Conservation (phyloP, 92 coral and sea anemone genomes). For the Anthopleura xanthogrammica region DNA sequence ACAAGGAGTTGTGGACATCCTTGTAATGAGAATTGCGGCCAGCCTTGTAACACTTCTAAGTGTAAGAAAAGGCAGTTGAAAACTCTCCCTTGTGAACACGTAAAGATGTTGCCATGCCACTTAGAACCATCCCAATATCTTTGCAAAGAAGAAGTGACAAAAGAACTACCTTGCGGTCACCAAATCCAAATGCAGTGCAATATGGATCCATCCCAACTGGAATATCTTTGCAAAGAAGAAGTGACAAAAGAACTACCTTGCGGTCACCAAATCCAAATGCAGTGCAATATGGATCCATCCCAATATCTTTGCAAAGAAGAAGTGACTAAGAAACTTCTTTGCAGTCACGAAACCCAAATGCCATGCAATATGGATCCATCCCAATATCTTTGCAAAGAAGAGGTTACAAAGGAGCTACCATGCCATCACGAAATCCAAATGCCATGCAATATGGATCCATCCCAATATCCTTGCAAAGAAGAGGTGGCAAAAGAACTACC, state of each 20-base stretch:
- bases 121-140: neutral
- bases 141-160: neutral
- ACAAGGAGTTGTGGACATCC: conserved; percentile 47
- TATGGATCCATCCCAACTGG: conserved; percentile 3
- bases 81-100: conserved; percentile 32
- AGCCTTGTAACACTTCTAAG: conserved; percentile 18
- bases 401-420: neutral
- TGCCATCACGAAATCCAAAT: neutral
- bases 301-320: neutral
- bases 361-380: conserved; percentile 4
- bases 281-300: neutral
- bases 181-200: conserved; percentile 31
- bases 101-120: neutral
- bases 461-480: neutral
- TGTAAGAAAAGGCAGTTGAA: conserved; percentile 4
- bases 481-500: neutral
- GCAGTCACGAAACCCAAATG: conserved; percentile 16
- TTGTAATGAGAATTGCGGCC: conserved; percentile 20
- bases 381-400: neutral
- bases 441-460: neutral
- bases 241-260: conserved; percentile 1
- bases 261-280: conserved; percentile 3
- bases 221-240: too few species aligned
- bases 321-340: conserved; percentile 14
- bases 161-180: conserved; percentile 34